Evolutionary conservation across 2,888 invertebrate genomes (phyloP).

Genomic region (Mesodorylaimus sp.): DNA sequence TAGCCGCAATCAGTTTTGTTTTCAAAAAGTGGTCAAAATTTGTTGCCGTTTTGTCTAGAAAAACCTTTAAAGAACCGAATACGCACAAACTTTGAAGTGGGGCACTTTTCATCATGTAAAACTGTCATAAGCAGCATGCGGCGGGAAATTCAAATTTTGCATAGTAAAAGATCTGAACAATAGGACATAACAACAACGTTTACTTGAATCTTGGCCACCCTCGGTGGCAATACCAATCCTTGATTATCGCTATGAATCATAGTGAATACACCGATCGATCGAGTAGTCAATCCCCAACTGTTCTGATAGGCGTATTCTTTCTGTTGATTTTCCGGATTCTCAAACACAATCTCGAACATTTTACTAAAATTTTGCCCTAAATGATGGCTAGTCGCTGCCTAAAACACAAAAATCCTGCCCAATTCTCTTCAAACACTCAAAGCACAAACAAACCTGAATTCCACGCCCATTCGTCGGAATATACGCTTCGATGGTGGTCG

Average conservation of each 20-base stretch:
- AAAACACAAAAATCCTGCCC: slow-evolving; percentile 7
- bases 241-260: slow-evolving; percentile 84
- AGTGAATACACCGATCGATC: slow-evolving; percentile 63
- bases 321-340: slow-evolving; percentile 65
- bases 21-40: no score
- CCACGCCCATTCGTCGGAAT: slow-evolving; percentile 79
- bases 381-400: slow-evolving; percentile 93
- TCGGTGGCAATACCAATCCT: slow-evolving; percentile 83
- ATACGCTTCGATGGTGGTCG: slow-evolving; percentile 88
- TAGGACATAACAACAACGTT: background rate
- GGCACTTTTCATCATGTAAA: no score
- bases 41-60: no score
- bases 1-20: no score
- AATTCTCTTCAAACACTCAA: background rate
- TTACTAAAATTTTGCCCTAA: slow-evolving; percentile 97
- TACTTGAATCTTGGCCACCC: slow-evolving; percentile 64
- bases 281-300: slow-evolving; percentile 93
- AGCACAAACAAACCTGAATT: slow-evolving; percentile 46
- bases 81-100: no score
- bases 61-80: no score
- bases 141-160: no score
- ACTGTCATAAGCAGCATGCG: no score
- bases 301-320: slow-evolving; percentile 68
- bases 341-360: slow-evolving; percentile 92
- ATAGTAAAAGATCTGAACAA: no score